A percentile compares a stretch with the other conserved stretches of the same genome.
Evolutionary conservation across 2,888 invertebrate species (phyloP).

Genomic region (Coelopa pilipes): DNA sequence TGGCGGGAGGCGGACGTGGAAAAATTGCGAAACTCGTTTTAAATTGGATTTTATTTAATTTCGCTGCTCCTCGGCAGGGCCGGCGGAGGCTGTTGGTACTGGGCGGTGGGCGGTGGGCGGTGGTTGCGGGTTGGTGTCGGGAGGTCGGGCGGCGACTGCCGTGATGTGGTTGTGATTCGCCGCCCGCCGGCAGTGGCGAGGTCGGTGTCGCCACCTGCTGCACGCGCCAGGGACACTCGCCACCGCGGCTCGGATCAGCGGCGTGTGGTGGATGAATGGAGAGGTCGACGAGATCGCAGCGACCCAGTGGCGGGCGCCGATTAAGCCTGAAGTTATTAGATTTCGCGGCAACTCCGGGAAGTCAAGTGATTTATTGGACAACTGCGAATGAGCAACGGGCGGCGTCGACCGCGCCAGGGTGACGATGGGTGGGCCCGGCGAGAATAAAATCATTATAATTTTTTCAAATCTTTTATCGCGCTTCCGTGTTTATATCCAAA

Average conservation of each 20-base stretch:
- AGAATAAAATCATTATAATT: too few relatives aligned
- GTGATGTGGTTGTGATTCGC: not conserved
- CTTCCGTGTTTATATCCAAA: too few relatives aligned
- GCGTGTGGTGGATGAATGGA: too few relatives aligned
- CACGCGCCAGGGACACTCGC: too few relatives aligned
- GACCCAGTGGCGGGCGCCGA: not conserved
- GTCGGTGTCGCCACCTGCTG: not conserved
- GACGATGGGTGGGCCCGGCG: too few relatives aligned
- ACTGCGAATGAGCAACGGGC: not conserved
- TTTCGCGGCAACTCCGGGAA: not conserved
- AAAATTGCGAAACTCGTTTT: constrained; percentile 57
- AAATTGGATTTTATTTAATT: constrained; percentile 59
- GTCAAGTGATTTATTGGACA: constrained; percentile 6
- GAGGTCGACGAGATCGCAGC: too few relatives aligned
- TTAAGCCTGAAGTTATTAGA: constrained; percentile 14
- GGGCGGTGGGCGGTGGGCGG: too few relatives aligned
- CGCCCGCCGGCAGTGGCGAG: not conserved
- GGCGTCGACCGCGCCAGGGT: too few relatives aligned
- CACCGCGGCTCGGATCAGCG: too few relatives aligned
- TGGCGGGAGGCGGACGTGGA: not conserved
- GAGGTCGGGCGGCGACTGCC: too few relatives aligned
- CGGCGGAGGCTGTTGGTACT: not conserved
- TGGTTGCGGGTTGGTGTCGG: too few relatives aligned
- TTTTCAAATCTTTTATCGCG: too few relatives aligned
- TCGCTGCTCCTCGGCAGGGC: constrained; percentile 46